Evolutionary conservation across 30 jellyfish, hydroid and myxozoan genomes (phyloP).

Genomic region (Phacellophora camtschatica): DNA sequence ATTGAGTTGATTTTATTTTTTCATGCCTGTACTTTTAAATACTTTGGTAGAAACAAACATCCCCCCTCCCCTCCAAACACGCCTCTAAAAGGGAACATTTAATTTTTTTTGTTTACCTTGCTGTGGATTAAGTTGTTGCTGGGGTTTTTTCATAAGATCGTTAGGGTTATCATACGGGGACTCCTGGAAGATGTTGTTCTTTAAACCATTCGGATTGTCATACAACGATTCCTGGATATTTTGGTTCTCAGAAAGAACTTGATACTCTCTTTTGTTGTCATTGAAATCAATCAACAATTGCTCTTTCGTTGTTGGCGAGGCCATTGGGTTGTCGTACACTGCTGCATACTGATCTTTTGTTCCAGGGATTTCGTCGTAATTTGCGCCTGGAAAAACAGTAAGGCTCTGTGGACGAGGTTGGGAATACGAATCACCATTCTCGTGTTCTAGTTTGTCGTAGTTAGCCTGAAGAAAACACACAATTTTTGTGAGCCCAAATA

Average conservation of each 20-base stretch:
- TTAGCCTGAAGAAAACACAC: constrained; percentile 9
- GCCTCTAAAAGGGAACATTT: not conserved
- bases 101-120: not conserved
- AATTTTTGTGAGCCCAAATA: not conserved
- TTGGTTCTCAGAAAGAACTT: not conserved
- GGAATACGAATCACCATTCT: not conserved
- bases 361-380: constrained; percentile 23
- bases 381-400: constrained; percentile 49
- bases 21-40: not conserved
- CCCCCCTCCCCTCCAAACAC: not conserved
- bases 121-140: not conserved
- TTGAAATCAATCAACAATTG: constrained; percentile 27
- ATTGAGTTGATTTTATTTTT: too few relatives aligned
- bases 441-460: constrained; percentile 50
- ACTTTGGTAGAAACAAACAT: not conserved
- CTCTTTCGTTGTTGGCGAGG: constrained; percentile 65
- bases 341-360: constrained; percentile 52
- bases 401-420: constrained; percentile 5
- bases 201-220: not conserved
- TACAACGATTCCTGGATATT: not conserved
- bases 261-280: constrained; percentile 26
- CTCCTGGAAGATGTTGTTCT: too few relatives aligned
- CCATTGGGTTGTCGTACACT: constrained; percentile 91
- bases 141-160: constrained; percentile 1
- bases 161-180: constrained; percentile 33